Conservation (phyloP, 1,140 invertebrate species). For the Sweltsa coloradensis region DNA sequence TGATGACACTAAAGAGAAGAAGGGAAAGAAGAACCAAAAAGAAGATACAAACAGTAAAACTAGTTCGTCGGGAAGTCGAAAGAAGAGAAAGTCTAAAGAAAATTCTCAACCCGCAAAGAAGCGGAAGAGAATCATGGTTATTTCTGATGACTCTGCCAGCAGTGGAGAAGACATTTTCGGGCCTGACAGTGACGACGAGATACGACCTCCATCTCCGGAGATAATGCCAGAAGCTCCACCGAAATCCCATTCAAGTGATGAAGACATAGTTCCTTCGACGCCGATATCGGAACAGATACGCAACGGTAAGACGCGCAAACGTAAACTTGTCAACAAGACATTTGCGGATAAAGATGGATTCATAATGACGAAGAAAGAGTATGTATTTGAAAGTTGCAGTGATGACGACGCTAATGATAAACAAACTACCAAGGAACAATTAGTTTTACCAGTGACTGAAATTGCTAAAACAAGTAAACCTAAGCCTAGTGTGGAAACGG, state of each 20-base stretch:
- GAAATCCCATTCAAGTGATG: neutral
- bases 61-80: too few relatives aligned
- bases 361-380: conserved; percentile 28
- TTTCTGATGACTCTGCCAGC: conserved; percentile 21
- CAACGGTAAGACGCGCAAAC: conserved; percentile 25
- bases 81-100: conserved; percentile 23
- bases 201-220: conserved; percentile 13
- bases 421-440: conserved; percentile 11
- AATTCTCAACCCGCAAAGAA: conserved; percentile 19
- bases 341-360: conserved; percentile 29
- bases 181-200: conserved; percentile 8
- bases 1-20: too few relatives aligned
- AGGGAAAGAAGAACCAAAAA: too few relatives aligned
- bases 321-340: conserved; percentile 27
- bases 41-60: too few relatives aligned
- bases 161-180: conserved; percentile 19
- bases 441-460: too few relatives aligned
- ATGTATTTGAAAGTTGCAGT: conserved; percentile 27
- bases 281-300: conserved; percentile 16
- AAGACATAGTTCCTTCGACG: conserved; percentile 20
- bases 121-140: conserved; percentile 26
- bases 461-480: too few relatives aligned
- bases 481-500: too few relatives aligned
- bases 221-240: neutral
- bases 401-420: conserved; percentile 22